A percentile compares a stretch with the other conserved stretches of the same genome.
Evolutionary conservation across 2,113 vertebrate species (phyloP).

Genomic region (Monopterus albus): DNA sequence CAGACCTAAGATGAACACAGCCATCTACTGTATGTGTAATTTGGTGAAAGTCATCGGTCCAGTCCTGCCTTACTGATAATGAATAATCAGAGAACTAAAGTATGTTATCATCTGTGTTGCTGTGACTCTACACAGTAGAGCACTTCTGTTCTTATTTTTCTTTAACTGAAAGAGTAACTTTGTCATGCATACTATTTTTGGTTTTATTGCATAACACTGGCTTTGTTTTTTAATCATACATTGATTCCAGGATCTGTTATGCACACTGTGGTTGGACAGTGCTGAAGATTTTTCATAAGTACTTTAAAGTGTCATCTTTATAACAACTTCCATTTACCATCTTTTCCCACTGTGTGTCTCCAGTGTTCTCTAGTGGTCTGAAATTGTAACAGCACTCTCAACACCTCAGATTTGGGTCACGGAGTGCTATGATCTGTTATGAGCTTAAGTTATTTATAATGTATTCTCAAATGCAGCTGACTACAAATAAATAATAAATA

Average conservation of each 20-base stretch:
- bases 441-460: constrained; percentile 37
- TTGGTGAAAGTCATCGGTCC: too few species aligned
- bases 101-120: neutral
- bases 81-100: neutral
- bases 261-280: constrained; percentile 2
- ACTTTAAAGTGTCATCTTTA: neutral
- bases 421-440: neutral
- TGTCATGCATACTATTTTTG: too few species aligned
- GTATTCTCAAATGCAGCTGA: constrained; percentile 1
- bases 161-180: too few species aligned
- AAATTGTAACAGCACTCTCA: constrained; percentile 51
- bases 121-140: neutral
- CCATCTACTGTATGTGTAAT: too few species aligned
- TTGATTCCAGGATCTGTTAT: neutral
- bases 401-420: constrained; percentile 38
- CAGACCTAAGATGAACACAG: neutral
- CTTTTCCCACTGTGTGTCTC: neutral
- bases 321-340: neutral
- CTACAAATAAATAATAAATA: constrained; percentile 46
- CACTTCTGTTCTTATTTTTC: neutral
- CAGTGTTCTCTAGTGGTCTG: constrained; percentile 64
- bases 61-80: neutral
- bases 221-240: too few species aligned
- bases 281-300: neutral
- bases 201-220: too few species aligned